These are phyloP conservation scores for Alligator sinensis DNA, from an alignment of 2,113 vertebrate species.

Conservation along the genomic window DNA sequence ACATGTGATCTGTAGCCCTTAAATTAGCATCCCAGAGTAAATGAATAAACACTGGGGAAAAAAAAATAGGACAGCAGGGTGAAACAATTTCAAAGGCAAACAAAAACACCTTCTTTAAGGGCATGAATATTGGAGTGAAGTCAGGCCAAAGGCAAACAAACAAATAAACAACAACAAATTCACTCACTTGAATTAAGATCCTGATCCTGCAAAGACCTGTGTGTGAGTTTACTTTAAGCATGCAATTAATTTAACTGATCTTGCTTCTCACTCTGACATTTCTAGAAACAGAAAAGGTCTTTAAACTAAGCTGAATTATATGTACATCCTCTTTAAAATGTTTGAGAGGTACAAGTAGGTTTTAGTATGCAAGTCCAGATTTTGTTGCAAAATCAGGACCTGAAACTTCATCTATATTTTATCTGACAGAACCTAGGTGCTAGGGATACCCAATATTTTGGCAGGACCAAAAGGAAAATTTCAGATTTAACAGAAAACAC, in stretches of 20 bases:
- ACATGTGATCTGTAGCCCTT: not conserved
- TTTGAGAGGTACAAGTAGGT: not conserved
- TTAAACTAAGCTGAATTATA: not conserved
- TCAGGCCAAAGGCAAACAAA: not conserved
- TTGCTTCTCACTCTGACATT: not conserved
- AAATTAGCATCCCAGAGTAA: constrained; percentile 1
- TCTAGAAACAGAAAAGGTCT: not conserved
- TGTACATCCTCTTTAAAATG: not conserved
- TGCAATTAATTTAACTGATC: not conserved
- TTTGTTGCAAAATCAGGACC: not conserved
- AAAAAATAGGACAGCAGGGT: not conserved
- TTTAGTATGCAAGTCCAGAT: not conserved
- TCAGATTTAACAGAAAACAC: not conserved
- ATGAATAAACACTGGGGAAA: not conserved
- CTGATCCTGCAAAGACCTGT: not conserved
- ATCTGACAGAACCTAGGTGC: too few relatives aligned
- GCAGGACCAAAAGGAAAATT: not conserved
- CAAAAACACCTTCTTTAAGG: not conserved
- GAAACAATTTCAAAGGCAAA: not conserved
- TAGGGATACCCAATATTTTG: not conserved
- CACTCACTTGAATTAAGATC: not conserved
- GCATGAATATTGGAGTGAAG: not conserved
- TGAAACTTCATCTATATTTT: not conserved
- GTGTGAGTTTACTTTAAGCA: not conserved
- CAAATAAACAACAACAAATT: too few relatives aligned